Base-by-base conservation (phyloP, 1,140 invertebrate species). In the Cydia strobilella region DNA sequence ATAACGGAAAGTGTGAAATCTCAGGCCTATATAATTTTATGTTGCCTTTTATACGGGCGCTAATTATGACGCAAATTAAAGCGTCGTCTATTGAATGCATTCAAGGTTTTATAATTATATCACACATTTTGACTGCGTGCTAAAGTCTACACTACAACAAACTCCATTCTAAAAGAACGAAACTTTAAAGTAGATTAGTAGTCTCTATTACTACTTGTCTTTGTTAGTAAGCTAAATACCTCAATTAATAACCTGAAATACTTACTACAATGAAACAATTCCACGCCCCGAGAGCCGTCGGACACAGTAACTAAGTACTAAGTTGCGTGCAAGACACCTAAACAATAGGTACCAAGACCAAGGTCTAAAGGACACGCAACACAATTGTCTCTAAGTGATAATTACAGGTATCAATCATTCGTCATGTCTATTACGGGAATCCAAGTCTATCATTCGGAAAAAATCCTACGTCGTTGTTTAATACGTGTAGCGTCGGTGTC, bases 341-440 rank as follows among this genome's bases (percentile, higher is more conserved):
- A 77, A 66, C 73, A 77, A 77, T 77, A 75, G 82, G 79, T 77
- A 66, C 62, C 76, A 81, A 82, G 80, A 78, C 79, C 83, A 86
- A 84, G 84, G 85, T 75, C 83, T 73, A 54, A 76, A 76, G 74
- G 76, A 76, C 84, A 84, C 79, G 80, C 82, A 82, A 82, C 74
- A 77, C 78, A 82, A 84, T 83, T 83, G 83, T 81, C 75, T 18
- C 54, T 12, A 23, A 9, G 20, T 59, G 18, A 59, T 59, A 59
- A 59, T 59, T 59, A 59, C 18, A 23, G 18, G 54, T 59, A 59
- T 59, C 54, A 59, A 59, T 59, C 48, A 51, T 7, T 51, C 20
- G 54, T 59, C 54, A 23, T 59, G 20, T 10, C 20, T 59, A 59
- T 59, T 20, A 59, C 7, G 3, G 15, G 7, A 20, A 59, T 59